phyloP scores from a whole-genome alignment of 2,113 vertebrate genomes.

The Amphiprion percula region DNA sequence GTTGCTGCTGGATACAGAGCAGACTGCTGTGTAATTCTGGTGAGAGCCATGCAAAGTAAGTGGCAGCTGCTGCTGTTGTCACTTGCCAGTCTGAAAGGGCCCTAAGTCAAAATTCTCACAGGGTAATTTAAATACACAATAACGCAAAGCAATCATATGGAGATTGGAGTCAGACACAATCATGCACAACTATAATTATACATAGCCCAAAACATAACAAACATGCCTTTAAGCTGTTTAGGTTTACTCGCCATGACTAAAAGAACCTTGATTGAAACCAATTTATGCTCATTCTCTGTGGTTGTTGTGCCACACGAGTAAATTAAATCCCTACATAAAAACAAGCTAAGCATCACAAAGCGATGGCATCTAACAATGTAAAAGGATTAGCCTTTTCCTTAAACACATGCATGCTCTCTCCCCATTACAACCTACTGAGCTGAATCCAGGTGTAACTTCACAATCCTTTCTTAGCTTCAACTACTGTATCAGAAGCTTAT shows the following conservation, averaged over 20 bases:
- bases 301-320: neutral
- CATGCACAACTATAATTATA: neutral
- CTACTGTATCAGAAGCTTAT: neutral
- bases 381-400: neutral
- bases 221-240: constrained; percentile 27
- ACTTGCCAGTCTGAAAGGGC: neutral
- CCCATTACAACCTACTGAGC: neutral
- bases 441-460: neutral
- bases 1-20: constrained; percentile 7
- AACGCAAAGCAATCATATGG: constrained; percentile 3
- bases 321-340: neutral
- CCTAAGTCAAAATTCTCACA: neutral
- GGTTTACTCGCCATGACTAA: constrained; percentile 18
- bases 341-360: neutral
- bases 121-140: constrained; percentile 19
- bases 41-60: neutral
- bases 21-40: neutral
- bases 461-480: neutral
- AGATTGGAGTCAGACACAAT: neutral
- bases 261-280: constrained; percentile 15
- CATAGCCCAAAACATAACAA: neutral
- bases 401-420: neutral
- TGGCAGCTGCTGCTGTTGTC: neutral
- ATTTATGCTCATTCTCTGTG: neutral
- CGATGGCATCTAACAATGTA: neutral